phyloP scores from a whole-genome alignment of 1,140 invertebrate genomes.

The Papilio machaon region DNA sequence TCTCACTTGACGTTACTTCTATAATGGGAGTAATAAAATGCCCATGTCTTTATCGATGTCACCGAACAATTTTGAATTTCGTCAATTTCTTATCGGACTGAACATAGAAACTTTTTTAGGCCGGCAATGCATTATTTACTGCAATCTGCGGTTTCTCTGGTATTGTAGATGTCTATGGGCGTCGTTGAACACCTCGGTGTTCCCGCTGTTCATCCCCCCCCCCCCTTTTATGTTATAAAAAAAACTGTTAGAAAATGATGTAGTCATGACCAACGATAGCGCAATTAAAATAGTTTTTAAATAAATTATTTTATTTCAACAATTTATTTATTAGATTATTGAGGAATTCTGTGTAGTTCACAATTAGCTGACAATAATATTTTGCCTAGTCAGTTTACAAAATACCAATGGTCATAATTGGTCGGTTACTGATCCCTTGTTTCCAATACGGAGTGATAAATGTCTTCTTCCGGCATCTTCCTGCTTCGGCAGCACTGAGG shows the following conservation, averaged over 20 bases:
- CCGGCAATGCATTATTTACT: too few relatives aligned
- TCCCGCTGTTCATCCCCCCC: too few relatives aligned
- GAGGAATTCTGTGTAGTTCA: not conserved
- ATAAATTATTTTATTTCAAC: not conserved
- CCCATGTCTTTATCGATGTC: not conserved
- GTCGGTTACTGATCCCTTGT: not conserved
- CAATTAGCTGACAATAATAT: not conserved
- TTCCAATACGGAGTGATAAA: conserved; percentile 1
- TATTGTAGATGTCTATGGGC: too few relatives aligned
- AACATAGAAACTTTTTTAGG: not conserved
- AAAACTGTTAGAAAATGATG: not conserved
- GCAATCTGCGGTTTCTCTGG: too few relatives aligned
- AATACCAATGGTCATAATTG: not conserved
- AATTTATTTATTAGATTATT: too few relatives aligned
- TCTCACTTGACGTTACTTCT: conserved; percentile 7
- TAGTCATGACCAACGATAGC: not conserved
- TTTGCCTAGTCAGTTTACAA: not conserved
- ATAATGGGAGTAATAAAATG: conserved; percentile 4
- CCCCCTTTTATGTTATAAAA: too few relatives aligned
- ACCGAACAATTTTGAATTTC: not conserved
- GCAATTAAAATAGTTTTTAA: not conserved
- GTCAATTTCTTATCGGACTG: not conserved
- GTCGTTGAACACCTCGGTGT: too few relatives aligned
- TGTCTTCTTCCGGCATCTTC: conserved; percentile 6
- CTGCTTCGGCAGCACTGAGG: not conserved